Evolutionary conservation across 2,113 vertebrate species (phyloP), one percentile per base, ranked within the genome.

Genomic region (Microtus ochrogaster): DNA sequence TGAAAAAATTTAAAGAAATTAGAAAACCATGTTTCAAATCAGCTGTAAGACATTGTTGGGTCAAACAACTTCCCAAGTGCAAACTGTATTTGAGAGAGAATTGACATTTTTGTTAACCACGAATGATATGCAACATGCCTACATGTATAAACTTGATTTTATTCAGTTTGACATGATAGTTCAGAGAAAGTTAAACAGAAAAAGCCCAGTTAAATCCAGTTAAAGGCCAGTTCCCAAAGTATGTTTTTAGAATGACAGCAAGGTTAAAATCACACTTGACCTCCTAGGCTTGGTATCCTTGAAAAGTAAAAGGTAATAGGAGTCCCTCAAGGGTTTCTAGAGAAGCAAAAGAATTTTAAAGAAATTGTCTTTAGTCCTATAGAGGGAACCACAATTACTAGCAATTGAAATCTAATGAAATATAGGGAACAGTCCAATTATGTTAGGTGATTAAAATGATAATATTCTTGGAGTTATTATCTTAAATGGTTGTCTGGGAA

Each of bases 361-460:
- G 17, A 47, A 78, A 78, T 89, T 91, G 3, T 2, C 44, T 58
- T 90, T 82, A 92, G 76, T 70, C 26, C 44, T 58, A 76, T 33
- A 66, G 24, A 79, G 12, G 83, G 8, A 90, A 2, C n/a, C 68
- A 58, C 13, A 66, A 47, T 92, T 66, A 95, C 19, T 90, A 89
- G 74, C 19, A 96, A 78, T 65, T 65, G 81, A 86, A 96, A 85
- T 91, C 7, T 70, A 94, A 86, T 94, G 70, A 93, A 92, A 86
- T 78, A 89, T 39, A 76, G 3, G 72, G 81, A 68, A 68, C 30
- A 89, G 44, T 58, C 30, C 39, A 85, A 66, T 19, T 72, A 47
- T 58, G 24, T 49, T 55, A 89, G 26, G 66, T 28, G 17, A 86
- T 4, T 81, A 14, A 94, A 28, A 86, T 47, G 5, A 70, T 44